phyloP scores from a whole-genome alignment of 2,888 invertebrate genomes.

The Drosophila mulleri region DNA sequence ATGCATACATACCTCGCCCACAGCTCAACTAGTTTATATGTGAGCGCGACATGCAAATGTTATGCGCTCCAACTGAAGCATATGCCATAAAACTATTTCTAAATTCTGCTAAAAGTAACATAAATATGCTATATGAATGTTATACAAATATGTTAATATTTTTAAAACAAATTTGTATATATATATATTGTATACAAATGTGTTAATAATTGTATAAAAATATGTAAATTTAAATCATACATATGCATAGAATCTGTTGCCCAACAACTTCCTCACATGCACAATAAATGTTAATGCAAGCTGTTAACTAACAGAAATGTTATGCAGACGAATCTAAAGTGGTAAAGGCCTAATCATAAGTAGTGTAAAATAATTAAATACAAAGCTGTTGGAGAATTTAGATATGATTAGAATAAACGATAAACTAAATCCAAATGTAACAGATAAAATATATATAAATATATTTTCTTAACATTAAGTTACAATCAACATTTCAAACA shows the following conservation, averaged over 20 bases:
- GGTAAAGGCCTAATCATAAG: neutral
- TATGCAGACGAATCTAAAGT: neutral
- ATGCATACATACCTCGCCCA: no score
- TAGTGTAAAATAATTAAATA: no score
- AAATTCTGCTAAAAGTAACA: neutral
- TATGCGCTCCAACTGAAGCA: neutral
- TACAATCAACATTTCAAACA: no score
- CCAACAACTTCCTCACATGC: neutral
- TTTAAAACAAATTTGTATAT: no score
- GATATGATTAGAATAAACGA: no score
- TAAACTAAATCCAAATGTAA: no score
- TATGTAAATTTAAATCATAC: neutral
- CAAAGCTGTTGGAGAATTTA: no score
- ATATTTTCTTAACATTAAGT: no score
- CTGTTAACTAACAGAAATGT: constrained; percentile 2
- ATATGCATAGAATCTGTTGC: neutral
- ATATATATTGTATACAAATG: neutral
- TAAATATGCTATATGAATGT: neutral
- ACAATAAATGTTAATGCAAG: neutral
- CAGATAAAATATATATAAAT: no score
- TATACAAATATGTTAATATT: neutral
- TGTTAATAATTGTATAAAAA: neutral
- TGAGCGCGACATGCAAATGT: constrained; percentile 1
- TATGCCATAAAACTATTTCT: neutral
- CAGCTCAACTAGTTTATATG: neutral